Conservation (phyloP, 1,140 invertebrate species). For the Bombus vancouverensis region DNA sequence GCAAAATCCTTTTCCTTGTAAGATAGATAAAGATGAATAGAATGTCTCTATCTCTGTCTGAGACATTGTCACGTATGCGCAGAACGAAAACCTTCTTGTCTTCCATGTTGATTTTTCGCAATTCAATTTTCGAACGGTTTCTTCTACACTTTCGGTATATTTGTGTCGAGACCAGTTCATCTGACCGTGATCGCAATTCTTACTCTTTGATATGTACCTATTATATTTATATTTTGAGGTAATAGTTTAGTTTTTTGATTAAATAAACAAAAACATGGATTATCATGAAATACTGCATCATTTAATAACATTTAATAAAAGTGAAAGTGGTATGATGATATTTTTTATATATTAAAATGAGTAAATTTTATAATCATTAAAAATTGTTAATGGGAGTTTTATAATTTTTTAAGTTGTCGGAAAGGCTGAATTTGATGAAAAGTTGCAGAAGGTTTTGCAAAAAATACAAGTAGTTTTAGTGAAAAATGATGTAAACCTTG, state of each 20-base stretch:
- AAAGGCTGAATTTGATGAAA: constrained; percentile 50
- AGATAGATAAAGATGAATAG: no score
- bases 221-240: background rate
- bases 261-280: constrained; percentile 22
- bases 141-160: no score
- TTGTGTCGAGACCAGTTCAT: no score
- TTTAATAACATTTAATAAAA: constrained; percentile 30
- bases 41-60: no score
- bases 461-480: constrained; percentile 39
- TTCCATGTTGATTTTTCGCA: no score
- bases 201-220: no score
- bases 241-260: background rate
- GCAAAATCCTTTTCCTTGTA: no score
- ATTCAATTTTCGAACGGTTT: no score
- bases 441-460: constrained; percentile 51
- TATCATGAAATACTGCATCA: constrained; percentile 41
- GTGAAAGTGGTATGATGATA: constrained; percentile 24
- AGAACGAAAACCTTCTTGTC: no score
- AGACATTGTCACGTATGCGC: no score
- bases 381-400: background rate
- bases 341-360: background rate
- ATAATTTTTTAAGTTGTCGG: constrained; percentile 31
- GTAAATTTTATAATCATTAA: background rate
- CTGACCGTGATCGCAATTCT: no score
- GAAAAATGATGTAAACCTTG: constrained; percentile 57